Evolutionary conservation across 2,113 vertebrate species (phyloP).

Genomic region (Forbesichthys papilliferus): DNA sequence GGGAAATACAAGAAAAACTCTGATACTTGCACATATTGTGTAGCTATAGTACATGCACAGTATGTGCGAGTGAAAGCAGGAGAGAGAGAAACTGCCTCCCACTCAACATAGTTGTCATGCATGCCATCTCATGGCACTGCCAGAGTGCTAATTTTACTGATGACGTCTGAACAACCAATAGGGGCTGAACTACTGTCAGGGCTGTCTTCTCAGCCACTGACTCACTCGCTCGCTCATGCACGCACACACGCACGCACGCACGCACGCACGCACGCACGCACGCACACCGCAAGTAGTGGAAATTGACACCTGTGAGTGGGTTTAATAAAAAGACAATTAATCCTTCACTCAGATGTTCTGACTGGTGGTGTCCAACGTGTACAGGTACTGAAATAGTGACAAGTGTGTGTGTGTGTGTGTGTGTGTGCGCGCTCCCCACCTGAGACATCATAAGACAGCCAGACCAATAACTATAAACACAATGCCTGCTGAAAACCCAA

Average conservation of each 20-base stretch:
- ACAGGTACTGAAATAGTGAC: background rate
- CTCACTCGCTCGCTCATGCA: background rate
- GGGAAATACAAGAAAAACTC: no score
- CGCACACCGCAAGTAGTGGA: background rate
- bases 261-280: background rate
- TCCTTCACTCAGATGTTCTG: conserved; percentile 17
- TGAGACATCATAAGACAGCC: background rate
- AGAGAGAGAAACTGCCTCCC: conserved; percentile 25
- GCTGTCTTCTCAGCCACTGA: conserved; percentile 31
- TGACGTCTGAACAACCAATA: conserved; percentile 41
- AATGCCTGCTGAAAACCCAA: no score
- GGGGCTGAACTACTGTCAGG: conserved; percentile 37
- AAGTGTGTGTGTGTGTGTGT: background rate
- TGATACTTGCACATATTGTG: no score
- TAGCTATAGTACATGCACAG: no score
- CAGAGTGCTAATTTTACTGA: conserved; percentile 47
- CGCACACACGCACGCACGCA: background rate
- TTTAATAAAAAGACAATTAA: conserved; percentile 28
- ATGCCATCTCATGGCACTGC: conserved; percentile 19
- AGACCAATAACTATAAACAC: no score
- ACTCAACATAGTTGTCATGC: conserved; percentile 51
- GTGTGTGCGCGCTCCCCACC: background rate
- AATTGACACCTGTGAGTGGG: conserved; percentile 24
- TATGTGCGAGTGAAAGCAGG: no score
- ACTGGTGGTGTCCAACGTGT: conserved; percentile 6